Conservation (phyloP, 92 coral and sea anemone species). For the Epizoanthus ramosus region DNA sequence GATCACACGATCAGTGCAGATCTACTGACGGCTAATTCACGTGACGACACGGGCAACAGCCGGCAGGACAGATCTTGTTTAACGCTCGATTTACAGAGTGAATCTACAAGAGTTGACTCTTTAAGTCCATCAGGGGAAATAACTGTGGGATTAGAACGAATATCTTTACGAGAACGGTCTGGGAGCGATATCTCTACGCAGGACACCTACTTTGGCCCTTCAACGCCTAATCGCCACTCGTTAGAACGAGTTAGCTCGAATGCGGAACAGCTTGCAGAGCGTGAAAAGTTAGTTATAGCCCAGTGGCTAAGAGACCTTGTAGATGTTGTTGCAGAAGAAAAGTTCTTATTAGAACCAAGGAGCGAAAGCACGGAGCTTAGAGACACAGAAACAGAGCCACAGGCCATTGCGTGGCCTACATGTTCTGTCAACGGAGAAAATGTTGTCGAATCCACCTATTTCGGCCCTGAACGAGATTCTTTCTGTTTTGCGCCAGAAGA, state of each 20-base stretch:
- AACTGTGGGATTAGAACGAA: conserved; percentile 14
- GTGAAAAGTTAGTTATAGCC: not conserved
- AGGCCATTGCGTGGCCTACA: not conserved
- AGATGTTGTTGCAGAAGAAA: conserved; percentile 4
- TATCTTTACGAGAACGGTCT: conserved; percentile 14
- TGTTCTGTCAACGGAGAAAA: not conserved
- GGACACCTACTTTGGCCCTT: conserved; percentile 38
- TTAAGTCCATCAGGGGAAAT: conserved; percentile 33
- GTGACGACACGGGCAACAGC: not conserved
- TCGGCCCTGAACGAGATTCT: not conserved
- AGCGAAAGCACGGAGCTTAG: not conserved
- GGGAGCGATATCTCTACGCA: conserved; percentile 5
- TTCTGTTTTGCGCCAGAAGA: not conserved
- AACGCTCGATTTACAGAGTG: not conserved
- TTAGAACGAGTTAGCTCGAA: not conserved
- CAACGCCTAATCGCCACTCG: conserved; percentile 27
- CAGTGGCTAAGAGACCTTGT: conserved; percentile 31
- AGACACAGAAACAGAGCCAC: not conserved
- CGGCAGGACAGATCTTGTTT: not conserved
- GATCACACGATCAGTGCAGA: not conserved
- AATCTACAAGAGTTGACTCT: conserved; percentile 3
- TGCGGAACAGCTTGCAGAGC: not conserved
- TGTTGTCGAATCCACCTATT: not conserved
- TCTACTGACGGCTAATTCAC: not conserved
- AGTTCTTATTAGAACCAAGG: not conserved